phyloP scores from a whole-genome alignment of 2,113 vertebrate genomes.

The Hypanus sabinus region DNA sequence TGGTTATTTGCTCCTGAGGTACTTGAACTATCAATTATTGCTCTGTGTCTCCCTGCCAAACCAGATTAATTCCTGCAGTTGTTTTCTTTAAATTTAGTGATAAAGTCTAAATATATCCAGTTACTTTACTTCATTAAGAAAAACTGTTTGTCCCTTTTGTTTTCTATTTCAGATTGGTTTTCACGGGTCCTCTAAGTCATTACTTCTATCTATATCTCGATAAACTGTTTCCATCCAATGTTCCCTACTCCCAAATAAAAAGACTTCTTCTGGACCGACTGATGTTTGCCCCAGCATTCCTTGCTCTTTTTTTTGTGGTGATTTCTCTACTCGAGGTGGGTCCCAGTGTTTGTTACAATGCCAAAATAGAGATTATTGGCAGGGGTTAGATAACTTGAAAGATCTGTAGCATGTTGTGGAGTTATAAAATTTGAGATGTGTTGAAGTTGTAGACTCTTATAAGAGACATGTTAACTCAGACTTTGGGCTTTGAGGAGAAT shows the following conservation, averaged over 20 bases:
- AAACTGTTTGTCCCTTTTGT: background rate
- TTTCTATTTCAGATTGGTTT: slow-evolving; percentile 56
- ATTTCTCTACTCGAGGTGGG: slow-evolving; percentile 77
- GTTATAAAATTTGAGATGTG: background rate
- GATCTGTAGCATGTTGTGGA: background rate
- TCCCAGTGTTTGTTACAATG: background rate
- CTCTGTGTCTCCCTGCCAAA: background rate
- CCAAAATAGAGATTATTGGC: background rate
- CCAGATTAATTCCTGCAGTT: background rate
- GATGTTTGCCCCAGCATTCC: slow-evolving; percentile 69
- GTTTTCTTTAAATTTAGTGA: background rate
- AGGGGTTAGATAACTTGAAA: background rate
- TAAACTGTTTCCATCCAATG: slow-evolving; percentile 60
- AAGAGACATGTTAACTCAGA: background rate
- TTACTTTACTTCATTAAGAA: background rate
- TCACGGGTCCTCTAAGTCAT: slow-evolving; percentile 77
- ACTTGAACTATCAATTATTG: too few species aligned
- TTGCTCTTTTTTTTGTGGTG: slow-evolving; percentile 68
- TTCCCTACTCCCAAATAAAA: slow-evolving; percentile 59
- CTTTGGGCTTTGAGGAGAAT: background rate
- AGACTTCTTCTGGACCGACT: slow-evolving; percentile 73
- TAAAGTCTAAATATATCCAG: background rate
- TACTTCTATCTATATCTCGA: slow-evolving; percentile 76
- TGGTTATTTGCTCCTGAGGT: too few species aligned
- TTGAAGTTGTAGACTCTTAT: background rate